Base-by-base conservation (phyloP, 2,797 vertebrate genomes). In the Anabas testudineus region DNA sequence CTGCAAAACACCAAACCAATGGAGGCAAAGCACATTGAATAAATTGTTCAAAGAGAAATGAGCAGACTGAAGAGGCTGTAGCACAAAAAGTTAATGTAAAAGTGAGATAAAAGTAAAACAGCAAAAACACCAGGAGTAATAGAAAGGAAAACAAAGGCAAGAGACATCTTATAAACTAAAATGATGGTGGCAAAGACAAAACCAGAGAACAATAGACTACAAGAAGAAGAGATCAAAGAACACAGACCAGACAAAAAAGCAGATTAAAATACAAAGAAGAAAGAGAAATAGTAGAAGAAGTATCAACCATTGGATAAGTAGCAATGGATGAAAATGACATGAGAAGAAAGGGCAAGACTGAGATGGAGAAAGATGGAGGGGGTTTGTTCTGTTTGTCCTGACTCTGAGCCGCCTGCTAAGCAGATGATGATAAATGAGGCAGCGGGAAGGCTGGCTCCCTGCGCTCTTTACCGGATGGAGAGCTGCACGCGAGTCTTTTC, bases 341-440 rank as follows among this genome's bases (percentile, higher is more conserved):
- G 64, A 74, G 54, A 67, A 81, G 61, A 47, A 68, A 70, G 58
- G 64, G 45, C 76, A 63, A 76, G 48, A 77, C 64, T 58, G 51
- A 85, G 71, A 71, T 42, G 70, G 58, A 71, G 83, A 76, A 67
- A 79, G 78, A 88, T 73, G 67, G 80, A 74, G 55, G 74, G 67
- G 84, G 85, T 65, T 84, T 74, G 83, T 82, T 89, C 83, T 91
- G 92, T 94, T 93, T 91, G 87, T 90, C 85, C 89, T 89, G 88
- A 89, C 88, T 89, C 86, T 39, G 78, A 87, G 80, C 85, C 48
- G 83, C 86, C 88, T 78, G 79, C 89, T 92, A 91, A 93, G 83
- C 82, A 92, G 93, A 94, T 94, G 91, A 95, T 93, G 92, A 95
- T 94, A 91, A 93, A 95, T 93, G 91, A 92, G 90, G 74, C 72